Evolutionary conservation across 2,888 invertebrate genomes (phyloP), one percentile per base, ranked within the genome.

Genomic region (Andrena dorsata): DNA sequence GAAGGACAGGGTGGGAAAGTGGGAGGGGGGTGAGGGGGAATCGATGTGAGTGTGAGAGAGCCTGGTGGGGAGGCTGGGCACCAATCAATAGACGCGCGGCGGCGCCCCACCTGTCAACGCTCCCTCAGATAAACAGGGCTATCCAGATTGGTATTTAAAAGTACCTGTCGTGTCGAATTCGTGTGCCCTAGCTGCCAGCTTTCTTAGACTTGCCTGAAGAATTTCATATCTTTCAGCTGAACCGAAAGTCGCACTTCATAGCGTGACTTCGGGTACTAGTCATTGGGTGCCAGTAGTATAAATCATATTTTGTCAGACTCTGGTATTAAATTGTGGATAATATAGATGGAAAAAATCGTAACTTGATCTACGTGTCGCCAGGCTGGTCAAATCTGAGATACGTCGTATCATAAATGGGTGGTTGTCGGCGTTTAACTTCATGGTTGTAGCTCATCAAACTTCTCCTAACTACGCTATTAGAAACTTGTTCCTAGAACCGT

Each of bases 31-130:
- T 35, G 73, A 63, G 72, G 80, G 87, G 83, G 86, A 83, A 88
- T 89, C 88, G 84, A 88, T 87, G 88, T 83, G 86, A 86, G 86
- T 79, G 85, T 81, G 86, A 84, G 86, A 73, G 74, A 41, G 16
- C 51, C 63, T 80, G 80, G 89, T 82, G 86, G 89, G 89, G 89
- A 85, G 32, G 76, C 82, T 80, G 88, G 88, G 88, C 88, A 89
- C 87, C 88, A 88, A 88, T 88, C 88, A 84, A 88, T 88, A 88
- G 88, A 85, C 89, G 89, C 88, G 88, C 88, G 88, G 87, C 88
- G 88, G 88, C 88, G 88, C 88, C 82, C 87, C 88, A 88, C 87
- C 88, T 88, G 88, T 88, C 88, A 88, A 88, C 88, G 88, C 87
- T 82, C 68, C 41, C 76, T 76, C 81, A 83, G 79, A 89, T 88